A percentile compares a stretch with the other conserved stretches of the same genome.
Conservation (phyloP, 2,113 vertebrate species). For the Maylandia zebra region DNA sequence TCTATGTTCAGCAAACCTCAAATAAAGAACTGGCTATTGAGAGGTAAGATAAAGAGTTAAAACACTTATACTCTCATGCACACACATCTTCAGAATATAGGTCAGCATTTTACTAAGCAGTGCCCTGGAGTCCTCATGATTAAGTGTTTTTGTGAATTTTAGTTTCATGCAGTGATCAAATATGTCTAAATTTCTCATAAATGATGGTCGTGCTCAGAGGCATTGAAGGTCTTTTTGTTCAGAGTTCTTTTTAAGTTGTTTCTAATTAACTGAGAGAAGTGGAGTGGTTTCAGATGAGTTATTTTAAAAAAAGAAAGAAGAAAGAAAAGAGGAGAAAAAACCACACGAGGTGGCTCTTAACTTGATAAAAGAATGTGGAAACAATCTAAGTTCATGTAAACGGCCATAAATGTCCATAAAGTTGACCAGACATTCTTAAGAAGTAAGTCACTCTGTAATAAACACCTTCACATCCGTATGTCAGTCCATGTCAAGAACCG, state of each 20-base stretch:
- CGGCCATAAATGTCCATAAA: background rate
- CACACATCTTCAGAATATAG: background rate
- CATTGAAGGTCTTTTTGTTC: background rate
- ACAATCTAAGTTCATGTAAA: background rate
- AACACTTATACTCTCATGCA: background rate
- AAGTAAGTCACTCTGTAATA: slow-evolving; percentile 16
- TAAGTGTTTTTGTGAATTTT: background rate
- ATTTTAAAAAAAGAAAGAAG: background rate
- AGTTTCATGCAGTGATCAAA: background rate
- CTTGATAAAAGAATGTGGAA: background rate
- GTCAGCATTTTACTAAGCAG: background rate
- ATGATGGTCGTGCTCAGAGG: background rate
- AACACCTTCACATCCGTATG: slow-evolving; percentile 6
- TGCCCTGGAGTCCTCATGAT: background rate
- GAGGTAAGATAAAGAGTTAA: slow-evolving; percentile 73
- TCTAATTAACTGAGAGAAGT: background rate
- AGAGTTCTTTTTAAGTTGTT: background rate
- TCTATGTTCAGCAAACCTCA: slow-evolving; percentile 94
- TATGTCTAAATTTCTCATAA: background rate
- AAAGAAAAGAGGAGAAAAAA: background rate
- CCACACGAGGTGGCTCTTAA: background rate
- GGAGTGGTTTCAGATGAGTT: background rate
- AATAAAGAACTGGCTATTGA: slow-evolving; percentile 98
- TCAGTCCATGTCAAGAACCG: background rate
- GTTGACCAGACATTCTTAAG: background rate